These are phyloP conservation scores for Cylindroiulus punctatus DNA, from an alignment of 2,888 invertebrate species.

Conservation along the genomic window DNA sequence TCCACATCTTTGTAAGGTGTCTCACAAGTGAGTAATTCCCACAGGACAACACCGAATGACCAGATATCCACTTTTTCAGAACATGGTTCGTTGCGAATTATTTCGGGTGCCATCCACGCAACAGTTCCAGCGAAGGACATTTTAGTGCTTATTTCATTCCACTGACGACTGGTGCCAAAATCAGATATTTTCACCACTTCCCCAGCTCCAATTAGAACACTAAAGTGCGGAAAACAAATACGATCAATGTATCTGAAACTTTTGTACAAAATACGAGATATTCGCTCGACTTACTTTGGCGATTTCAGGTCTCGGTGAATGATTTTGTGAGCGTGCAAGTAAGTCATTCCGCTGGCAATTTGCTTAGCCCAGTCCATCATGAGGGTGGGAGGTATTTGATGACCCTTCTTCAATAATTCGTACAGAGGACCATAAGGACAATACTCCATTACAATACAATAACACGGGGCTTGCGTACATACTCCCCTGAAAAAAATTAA, in stretches of 20 bases:
- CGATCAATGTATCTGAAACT: neutral
- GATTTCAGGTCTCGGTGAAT: conserved; percentile 99
- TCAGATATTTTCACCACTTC: conserved; percentile 94
- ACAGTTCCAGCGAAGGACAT: conserved; percentile 99
- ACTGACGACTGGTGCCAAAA: conserved; percentile 94
- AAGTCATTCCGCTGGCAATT: conserved; percentile 96
- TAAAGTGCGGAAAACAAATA: conserved; percentile 63
- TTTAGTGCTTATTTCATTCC: conserved; percentile 92
- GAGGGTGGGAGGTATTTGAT: conserved; percentile 84
- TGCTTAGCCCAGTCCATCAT: conserved; percentile 94
- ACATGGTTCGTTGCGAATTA: conserved; percentile 95
- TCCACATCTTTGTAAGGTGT: conserved; percentile 94
- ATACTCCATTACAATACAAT: conserved; percentile 97
- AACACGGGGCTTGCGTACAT: conserved; percentile 90
- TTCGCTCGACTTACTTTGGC: conserved; percentile 88
- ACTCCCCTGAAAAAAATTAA: conserved; percentile 75
- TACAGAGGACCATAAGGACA: conserved; percentile 95
- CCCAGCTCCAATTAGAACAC: conserved; percentile 84
- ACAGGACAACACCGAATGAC: conserved; percentile 97
- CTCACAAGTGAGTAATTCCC: conserved; percentile 96
- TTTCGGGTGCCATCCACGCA: conserved; percentile 99
- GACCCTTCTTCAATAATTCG: conserved; percentile 82
- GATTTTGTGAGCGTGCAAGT: conserved; percentile 94
- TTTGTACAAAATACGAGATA: neutral
- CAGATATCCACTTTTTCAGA: conserved; percentile 98